Conservation (phyloP, 2,113 vertebrate genomes). For the Sminthopsis crassicaudata region DNA sequence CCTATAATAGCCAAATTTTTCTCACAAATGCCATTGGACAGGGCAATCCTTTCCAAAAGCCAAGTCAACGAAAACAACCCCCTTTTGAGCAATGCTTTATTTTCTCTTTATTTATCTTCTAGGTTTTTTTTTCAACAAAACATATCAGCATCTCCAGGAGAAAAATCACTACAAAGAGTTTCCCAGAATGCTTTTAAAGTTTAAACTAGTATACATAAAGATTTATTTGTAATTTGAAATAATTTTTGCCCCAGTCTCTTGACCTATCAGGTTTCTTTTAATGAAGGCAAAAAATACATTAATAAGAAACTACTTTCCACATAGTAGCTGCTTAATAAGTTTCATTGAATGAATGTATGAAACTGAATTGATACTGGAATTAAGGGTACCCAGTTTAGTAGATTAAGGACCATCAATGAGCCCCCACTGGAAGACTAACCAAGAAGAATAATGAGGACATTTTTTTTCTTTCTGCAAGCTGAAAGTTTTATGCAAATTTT, state of each 20-base stretch:
- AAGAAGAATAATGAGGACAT: not conserved
- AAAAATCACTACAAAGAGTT: not conserved
- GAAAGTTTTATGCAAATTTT: not conserved
- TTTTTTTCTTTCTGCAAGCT: not conserved
- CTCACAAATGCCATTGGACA: constrained; percentile 69
- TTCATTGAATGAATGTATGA: not conserved
- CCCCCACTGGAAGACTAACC: not conserved
- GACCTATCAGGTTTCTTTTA: constrained; percentile 28
- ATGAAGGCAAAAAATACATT: constrained; percentile 55
- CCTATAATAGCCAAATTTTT: constrained; percentile 62
- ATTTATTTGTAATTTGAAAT: constrained; percentile 51
- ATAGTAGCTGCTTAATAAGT: not conserved
- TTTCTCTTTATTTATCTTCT: constrained; percentile 75
- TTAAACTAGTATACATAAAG: constrained; percentile 63
- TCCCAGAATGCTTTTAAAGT: constrained; percentile 51
- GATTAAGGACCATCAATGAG: not conserved
- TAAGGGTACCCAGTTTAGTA: not conserved
- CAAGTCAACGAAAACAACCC: constrained; percentile 50
- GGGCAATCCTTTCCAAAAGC: constrained; percentile 56
- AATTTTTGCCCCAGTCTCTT: not conserved
- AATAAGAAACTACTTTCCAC: constrained; percentile 31
- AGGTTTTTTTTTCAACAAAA: constrained; percentile 58
- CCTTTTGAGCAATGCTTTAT: constrained; percentile 63
- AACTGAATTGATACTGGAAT: constrained; percentile 5
- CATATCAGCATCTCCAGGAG: constrained; percentile 48